Evolutionary conservation across 1,140 invertebrate species (phyloP), one percentile per base, ranked within the genome.

Genomic region (Atopsyche davidsoni): DNA sequence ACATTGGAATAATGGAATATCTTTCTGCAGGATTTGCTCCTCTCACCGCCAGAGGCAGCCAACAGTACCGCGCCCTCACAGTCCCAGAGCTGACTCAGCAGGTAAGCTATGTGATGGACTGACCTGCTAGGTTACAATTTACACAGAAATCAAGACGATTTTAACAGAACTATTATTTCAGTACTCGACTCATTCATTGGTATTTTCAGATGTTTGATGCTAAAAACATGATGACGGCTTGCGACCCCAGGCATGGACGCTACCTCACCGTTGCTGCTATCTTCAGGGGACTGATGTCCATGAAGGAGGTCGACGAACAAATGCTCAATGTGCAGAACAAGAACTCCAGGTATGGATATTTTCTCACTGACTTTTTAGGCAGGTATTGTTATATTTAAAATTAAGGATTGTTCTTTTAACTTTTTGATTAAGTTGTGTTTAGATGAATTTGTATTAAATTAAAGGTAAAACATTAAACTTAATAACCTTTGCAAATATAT

Each of bases 1-100:
- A 21, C 9, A 42, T 51, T 14, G 4, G 18, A 38, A 49, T 55
- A 0, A 31, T 50, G 2, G 25, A 22, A 4, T 45, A 55, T n/a
- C n/a, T n/a, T n/a, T n/a, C n/a, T n/a, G n/a, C n/a, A 70, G 91
- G 92, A 1, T 96, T 96, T 66, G 92, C 92, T 2, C 92, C 94
- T 1, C 78, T 96, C 0, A 95, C 91, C 2, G 86, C 91, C 0
- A 75, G 91, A 21, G 80, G 86, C 34, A 82, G 79, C 44, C 85
- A 87, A 60, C 81, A 85, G n/a, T 94, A 94, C 65, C 69, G 83
- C 35, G 83, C 86, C 2, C 67, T 83, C 3, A 82, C 88, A 4
- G 88, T 92, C 3, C 81, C 87, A 9, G 86, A 89, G 63, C 67
- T 92, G 4, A 90, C 86, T 2, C 82, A 88, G 58, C 86, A 91